Evolutionary conservation across 2,888 invertebrate genomes (phyloP).

Genomic region (Baronia brevicornis): DNA sequence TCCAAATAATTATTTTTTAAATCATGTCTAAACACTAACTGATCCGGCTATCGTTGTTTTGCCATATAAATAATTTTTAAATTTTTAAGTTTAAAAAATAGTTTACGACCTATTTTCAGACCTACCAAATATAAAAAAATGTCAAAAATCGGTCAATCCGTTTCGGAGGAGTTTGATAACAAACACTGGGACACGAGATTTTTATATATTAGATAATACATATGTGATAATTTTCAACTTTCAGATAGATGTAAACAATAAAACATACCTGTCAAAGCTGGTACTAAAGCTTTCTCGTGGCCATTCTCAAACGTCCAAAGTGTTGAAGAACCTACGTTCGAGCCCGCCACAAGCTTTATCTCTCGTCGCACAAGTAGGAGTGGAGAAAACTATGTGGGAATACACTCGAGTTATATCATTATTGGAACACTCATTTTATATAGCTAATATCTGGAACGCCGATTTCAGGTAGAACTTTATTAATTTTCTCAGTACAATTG

Average conservation of each 20-base stretch:
- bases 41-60: no score
- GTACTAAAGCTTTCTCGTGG: conserved; percentile 64
- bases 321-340: conserved; percentile 50
- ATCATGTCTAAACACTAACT: no score
- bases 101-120: no score
- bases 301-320: conserved; percentile 58
- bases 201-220: no score
- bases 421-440: conserved; percentile 62
- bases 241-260: conserved; percentile 70
- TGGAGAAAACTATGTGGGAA: conserved; percentile 67
- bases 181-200: no score
- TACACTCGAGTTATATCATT: conserved; percentile 62
- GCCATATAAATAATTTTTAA: no score
- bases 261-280: conserved; percentile 58
- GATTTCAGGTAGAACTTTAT: conserved; percentile 65
- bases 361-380: conserved; percentile 59
- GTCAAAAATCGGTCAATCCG: no score
- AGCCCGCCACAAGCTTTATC: conserved; percentile 61
- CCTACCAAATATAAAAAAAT: no score
- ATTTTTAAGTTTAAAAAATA: no score
- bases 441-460: conserved; percentile 62
- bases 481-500: neutral
- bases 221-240: conserved; percentile 15
- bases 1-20: no score
- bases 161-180: no score